These are phyloP conservation scores for Mola mola DNA, from an alignment of 2,113 vertebrate species.

Conservation along the genomic window DNA sequence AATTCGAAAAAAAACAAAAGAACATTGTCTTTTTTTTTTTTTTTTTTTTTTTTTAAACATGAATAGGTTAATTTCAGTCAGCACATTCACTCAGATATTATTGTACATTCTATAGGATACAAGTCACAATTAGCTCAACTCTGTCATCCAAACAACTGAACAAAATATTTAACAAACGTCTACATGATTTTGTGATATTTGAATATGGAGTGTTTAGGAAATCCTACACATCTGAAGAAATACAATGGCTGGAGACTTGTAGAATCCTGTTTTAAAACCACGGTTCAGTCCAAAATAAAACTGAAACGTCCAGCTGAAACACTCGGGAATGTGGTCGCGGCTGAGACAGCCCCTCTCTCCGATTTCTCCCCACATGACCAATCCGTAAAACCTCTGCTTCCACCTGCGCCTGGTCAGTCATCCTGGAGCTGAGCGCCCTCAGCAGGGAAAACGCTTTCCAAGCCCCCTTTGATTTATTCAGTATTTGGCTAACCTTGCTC, in stretches of 20 bases:
- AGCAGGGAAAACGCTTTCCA: slow-evolving; percentile 56
- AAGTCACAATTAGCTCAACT: not conserved
- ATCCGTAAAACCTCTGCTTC: slow-evolving; percentile 58
- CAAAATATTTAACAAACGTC: not conserved
- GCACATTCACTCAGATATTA: too few relatives aligned
- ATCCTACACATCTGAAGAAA: not conserved
- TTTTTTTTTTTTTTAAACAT: too few relatives aligned
- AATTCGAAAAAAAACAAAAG: too few relatives aligned
- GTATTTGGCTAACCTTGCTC: slow-evolving; percentile 97
- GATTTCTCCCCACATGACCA: slow-evolving; percentile 42
- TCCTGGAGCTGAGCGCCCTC: slow-evolving; percentile 75
- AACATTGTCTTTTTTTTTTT: too few relatives aligned
- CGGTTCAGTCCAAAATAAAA: slow-evolving; percentile 10
- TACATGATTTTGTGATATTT: too few relatives aligned
- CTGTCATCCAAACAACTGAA: not conserved
- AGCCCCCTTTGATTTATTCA: slow-evolving; percentile 89
- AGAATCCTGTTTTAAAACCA: not conserved
- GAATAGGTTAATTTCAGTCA: too few relatives aligned
- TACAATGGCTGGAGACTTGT: not conserved
- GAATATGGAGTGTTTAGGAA: too few relatives aligned
- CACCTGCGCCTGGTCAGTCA: slow-evolving; percentile 85
- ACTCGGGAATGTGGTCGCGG: slow-evolving; percentile 61
- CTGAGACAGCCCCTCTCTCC: slow-evolving; percentile 45
- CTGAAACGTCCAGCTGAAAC: slow-evolving; percentile 29
- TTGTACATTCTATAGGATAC: too few relatives aligned